Percentiles rank a stretch among this genome's conserved stretches.
Conservation (phyloP, 64 coral and sea anemone genomes). For the Porites australiensis region DNA sequence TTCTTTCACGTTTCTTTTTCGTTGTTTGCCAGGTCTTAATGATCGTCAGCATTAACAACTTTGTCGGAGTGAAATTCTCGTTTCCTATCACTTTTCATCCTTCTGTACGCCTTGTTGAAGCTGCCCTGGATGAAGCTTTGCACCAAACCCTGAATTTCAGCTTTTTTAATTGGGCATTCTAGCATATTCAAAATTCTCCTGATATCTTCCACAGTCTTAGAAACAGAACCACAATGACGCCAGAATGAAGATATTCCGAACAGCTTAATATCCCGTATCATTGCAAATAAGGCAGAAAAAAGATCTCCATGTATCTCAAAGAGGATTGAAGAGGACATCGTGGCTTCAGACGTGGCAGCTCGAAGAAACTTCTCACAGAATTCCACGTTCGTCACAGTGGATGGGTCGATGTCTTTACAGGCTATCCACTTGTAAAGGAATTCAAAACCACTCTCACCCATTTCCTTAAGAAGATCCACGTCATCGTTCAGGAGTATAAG, state of each 20-base stretch:
- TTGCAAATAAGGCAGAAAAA: too few species aligned
- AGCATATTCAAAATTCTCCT: not conserved
- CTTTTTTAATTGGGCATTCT: slow-evolving; percentile 19
- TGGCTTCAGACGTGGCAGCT: not conserved
- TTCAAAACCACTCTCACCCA: not conserved
- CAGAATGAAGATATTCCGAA: too few species aligned
- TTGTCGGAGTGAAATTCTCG: too few species aligned
- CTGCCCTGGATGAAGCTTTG: slow-evolving; percentile 8
- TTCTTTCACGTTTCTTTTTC: too few species aligned
- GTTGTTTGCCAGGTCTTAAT: too few species aligned
- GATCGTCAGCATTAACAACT: too few species aligned
- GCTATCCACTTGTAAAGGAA: not conserved
- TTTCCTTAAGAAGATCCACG: not conserved
- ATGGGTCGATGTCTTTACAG: not conserved
- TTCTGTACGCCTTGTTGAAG: slow-evolving; percentile 23
- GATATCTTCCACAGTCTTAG: slow-evolving; percentile 27
- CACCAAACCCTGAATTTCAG: slow-evolving; percentile 29
- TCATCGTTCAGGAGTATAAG: slow-evolving; percentile 4
- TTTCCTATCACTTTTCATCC: not conserved
- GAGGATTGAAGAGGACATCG: not conserved
- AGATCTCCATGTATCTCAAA: too few species aligned
- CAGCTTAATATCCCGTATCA: too few species aligned
- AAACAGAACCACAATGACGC: slow-evolving; percentile 7
- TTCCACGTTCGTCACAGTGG: too few species aligned
- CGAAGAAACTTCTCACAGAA: too few species aligned